Evolutionary conservation across 2,113 vertebrate species (phyloP), one percentile per base, ranked within the genome.

Genomic region (Mystacornis crossleyi): DNA sequence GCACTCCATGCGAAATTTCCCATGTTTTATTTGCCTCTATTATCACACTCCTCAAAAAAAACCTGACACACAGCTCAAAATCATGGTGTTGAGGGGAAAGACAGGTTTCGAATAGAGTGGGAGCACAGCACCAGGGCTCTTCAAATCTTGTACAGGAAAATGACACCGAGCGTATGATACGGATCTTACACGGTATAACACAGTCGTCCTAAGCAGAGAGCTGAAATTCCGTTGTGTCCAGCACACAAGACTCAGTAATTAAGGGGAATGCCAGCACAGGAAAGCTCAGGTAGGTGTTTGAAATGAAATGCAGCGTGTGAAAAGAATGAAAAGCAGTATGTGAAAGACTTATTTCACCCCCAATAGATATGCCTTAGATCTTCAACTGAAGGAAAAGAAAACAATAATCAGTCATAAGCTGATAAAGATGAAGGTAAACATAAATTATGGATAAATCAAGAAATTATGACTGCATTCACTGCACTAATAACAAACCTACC

Each of bases 151-250:
- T 13, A 48, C 0, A 51, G 31, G 40, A 36, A 69, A 92, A 20
- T 18, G 6, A 18, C 40, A 73, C 4, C 2, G 2, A 47, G 24
- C 8, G 28, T 0, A 21, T 4, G 4, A 23, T 1, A 6, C 0
- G 0, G 36, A 50, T 20, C 28, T n/a, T n/a, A 36, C 0, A 6
- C 6, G 23, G 29, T 19, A 19, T 28, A 89, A 69, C 34, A 38
- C 40, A 60, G 48, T 3, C 9, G 23, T 45, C 40, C 58, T 40
- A 51, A 55, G 34, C 38, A 24, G 16, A 64, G 7, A 33, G 28
- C n/a, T 53, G 18, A 33, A 73, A 14, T 9, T 34, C 45, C 38
- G 5, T 4, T 16, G n/a, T 1, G 6, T 33, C 60, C 42, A 29
- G 33, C 24, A 40, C 31, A 34, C 5, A 10, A 25, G 33, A 65